Evolutionary conservation across 2,888 invertebrate species (phyloP), one percentile per base, ranked within the genome.

Genomic region (Theretra japonica): DNA sequence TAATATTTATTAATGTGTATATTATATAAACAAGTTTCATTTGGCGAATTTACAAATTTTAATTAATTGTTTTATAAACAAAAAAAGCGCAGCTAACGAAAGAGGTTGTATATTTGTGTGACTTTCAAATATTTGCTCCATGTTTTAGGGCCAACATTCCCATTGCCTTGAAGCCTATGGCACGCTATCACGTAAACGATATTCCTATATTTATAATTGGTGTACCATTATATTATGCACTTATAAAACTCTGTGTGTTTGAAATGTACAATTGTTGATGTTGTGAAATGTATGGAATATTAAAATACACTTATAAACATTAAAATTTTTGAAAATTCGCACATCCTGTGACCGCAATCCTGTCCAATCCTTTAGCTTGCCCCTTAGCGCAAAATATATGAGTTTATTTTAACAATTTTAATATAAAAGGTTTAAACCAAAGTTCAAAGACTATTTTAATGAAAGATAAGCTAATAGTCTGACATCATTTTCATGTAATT

Each of bases 261-360:
- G 48, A 65, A 65, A 48, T 65, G 65, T 65, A 65, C 65, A 65
- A 65, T 65, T 65, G 41, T 65, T 65, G 65, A 65, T 65, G 65
- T 65, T 65, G 41, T 65, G 41, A 65, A 48, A 48, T 48, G 23
- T 48, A 48, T 65, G 48, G 23, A 65, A 25, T n/a, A 48, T 5
- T 53, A 53, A n/a, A 65, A 65, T 48, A 48, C 21, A 15, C 23
- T 25, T 48, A 30, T 56, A 69, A 69, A 69, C 19, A 50, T 50
- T 50, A 25, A 0, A 53, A 28, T 69, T 30, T 56, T 56, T 69
- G n/a, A 69, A 48, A 41, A 62, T 48, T 25, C 19, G n/a, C 17
- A 6, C 11, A n/a, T 62, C 65, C 48, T 48, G 15, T 21, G 0
- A 23, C 3, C 5, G 11, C 25, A 15, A 15, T 23, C 33, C 33